These are phyloP conservation scores for Platycercus adscitus DNA, from an alignment of 2,113 vertebrate species.

Conservation along the genomic window DNA sequence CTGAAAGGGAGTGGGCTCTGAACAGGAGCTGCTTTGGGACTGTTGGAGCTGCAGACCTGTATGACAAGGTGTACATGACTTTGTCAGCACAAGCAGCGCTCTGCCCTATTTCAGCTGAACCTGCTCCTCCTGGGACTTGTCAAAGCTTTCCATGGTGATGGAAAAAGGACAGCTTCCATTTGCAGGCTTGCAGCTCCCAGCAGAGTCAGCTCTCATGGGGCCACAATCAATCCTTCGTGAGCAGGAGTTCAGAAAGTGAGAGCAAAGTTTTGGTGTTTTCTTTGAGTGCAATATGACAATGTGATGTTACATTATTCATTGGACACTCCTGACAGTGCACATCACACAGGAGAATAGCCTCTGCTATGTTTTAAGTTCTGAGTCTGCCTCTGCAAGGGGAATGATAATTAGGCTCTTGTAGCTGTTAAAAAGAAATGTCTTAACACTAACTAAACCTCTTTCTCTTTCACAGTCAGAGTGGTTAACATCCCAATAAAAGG, in stretches of 20 bases:
- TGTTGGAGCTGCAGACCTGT: background rate
- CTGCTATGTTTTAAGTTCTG: background rate
- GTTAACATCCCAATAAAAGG: background rate
- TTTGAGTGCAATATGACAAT: background rate
- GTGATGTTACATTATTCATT: background rate
- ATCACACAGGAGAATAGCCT: background rate
- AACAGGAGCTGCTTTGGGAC: background rate
- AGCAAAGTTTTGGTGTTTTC: background rate
- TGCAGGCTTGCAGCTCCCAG: background rate
- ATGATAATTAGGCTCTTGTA: conserved; percentile 1
- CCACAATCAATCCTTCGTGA: rapidly evolving
- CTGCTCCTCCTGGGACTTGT: background rate
- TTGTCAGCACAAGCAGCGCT: background rate
- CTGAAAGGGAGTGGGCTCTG: background rate
- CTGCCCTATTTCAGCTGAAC: background rate
- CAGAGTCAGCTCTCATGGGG: background rate
- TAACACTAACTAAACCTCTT: background rate
- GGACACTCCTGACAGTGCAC: background rate
- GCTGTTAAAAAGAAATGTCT: background rate
- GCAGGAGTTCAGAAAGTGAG: background rate
- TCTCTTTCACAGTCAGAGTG: background rate
- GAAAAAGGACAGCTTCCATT: background rate
- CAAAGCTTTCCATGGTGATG: background rate
- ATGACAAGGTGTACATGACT: background rate
- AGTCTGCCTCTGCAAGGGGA: background rate